These are phyloP conservation scores for Poecilus cupreus DNA, from an alignment of 2,888 invertebrate species.

Conservation along the genomic window DNA sequence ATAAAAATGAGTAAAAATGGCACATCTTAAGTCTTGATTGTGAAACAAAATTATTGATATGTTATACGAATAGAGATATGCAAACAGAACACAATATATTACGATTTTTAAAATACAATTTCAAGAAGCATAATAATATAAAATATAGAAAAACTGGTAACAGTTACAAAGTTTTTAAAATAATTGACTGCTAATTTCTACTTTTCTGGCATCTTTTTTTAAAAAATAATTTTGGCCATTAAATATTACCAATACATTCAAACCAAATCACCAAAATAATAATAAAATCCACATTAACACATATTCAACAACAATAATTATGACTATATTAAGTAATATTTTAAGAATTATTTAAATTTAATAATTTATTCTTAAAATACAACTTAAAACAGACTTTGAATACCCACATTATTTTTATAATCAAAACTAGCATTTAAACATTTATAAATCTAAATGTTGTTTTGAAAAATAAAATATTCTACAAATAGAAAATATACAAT, in stretches of 20 bases:
- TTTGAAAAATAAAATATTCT: neutral
- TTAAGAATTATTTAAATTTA: too few relatives aligned
- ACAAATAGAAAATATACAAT: slow-evolving; percentile 15
- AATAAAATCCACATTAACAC: neutral
- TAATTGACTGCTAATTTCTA: neutral
- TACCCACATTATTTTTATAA: too few relatives aligned
- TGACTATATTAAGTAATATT: neutral
- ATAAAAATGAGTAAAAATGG: slow-evolving; percentile 48
- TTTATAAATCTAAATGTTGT: neutral
- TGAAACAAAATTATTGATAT: neutral
- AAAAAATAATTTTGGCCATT: neutral
- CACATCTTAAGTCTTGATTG: slow-evolving; percentile 44
- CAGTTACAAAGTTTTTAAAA: neutral
- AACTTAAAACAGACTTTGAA: neutral
- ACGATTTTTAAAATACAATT: slow-evolving; percentile 1
- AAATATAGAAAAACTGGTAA: slow-evolving; percentile 1
- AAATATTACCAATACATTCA: neutral
- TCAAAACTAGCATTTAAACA: neutral
- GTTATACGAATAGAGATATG: slow-evolving; percentile 3
- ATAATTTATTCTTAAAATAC: too few relatives aligned
- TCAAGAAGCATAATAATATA: slow-evolving; percentile 9
- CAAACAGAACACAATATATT: neutral
- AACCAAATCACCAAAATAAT: neutral
- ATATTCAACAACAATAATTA: neutral
- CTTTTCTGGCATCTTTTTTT: neutral